These are phyloP conservation scores for Hecatera dysodea DNA, from an alignment of 2,888 invertebrate genomes.

Conservation along the genomic window DNA sequence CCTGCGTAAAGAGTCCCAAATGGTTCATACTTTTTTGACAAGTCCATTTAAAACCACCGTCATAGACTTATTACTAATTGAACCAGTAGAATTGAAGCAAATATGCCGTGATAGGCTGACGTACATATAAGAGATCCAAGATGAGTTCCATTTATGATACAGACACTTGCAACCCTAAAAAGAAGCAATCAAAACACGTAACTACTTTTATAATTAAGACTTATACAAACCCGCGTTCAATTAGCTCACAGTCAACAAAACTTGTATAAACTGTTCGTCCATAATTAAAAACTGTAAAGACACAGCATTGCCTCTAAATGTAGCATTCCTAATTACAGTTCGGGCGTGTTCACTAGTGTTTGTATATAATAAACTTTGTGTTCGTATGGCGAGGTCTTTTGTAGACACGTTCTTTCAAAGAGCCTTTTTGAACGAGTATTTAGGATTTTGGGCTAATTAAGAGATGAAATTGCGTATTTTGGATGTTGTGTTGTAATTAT, in stretches of 20 bases:
- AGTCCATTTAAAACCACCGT: too few relatives aligned
- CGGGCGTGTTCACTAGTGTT: slow-evolving; percentile 20
- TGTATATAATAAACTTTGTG: slow-evolving; percentile 51
- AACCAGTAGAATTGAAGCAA: too few relatives aligned
- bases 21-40: too few relatives aligned
- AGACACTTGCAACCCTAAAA: not conserved
- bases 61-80: too few relatives aligned
- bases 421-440: slow-evolving; percentile 22
- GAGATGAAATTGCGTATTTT: slow-evolving; percentile 2
- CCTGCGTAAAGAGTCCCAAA: too few relatives aligned
- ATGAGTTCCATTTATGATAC: too few relatives aligned
- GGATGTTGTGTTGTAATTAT: not conserved
- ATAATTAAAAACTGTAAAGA: slow-evolving; percentile 48
- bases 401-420: slow-evolving; percentile 34
- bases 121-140: too few relatives aligned
- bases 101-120: too few relatives aligned
- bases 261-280: slow-evolving; percentile 15
- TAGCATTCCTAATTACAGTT: slow-evolving; percentile 48
- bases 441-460: slow-evolving; percentile 43
- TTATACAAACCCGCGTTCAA: slow-evolving; percentile 2
- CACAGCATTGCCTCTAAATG: slow-evolving; percentile 19
- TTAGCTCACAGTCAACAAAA: slow-evolving; percentile 2
- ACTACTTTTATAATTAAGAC: not conserved
- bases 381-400: slow-evolving; percentile 20
- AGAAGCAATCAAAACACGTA: slow-evolving; percentile 1